Conservation (phyloP, 2,797 vertebrate genomes). For the Catharus ustulatus region DNA sequence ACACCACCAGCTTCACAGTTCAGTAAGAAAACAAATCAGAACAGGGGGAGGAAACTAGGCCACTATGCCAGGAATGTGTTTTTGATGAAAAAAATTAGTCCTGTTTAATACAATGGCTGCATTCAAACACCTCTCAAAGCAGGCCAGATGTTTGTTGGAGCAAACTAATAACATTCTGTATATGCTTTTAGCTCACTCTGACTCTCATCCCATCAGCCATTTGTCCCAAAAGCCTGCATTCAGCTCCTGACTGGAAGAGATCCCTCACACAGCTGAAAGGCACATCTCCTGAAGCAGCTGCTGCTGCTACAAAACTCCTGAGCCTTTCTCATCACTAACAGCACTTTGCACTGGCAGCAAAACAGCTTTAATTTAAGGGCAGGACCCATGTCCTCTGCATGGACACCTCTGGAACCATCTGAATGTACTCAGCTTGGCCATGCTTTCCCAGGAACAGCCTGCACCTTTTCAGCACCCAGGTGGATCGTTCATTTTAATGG, state of each 20-base stretch:
- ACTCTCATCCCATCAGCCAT: neutral
- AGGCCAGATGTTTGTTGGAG: neutral
- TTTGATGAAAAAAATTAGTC: constrained; percentile 33
- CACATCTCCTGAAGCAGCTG: neutral
- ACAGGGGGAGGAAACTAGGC: neutral
- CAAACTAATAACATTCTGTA: neutral
- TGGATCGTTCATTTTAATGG: neutral
- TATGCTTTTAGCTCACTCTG: neutral
- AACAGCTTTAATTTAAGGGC: neutral
- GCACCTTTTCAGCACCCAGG: accelerated
- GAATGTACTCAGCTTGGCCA: accelerated
- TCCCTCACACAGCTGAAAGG: neutral
- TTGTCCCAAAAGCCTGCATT: neutral
- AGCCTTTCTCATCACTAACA: neutral
- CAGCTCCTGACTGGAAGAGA: neutral
- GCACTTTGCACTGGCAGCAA: neutral
- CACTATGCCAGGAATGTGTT: neutral
- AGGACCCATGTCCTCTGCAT: neutral
- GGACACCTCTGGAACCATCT: neutral
- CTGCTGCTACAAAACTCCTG: neutral
- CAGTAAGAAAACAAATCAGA: neutral
- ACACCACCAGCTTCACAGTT: neutral
- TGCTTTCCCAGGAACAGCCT: neutral
- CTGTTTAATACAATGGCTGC: neutral
- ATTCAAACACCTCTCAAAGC: neutral